Evolutionary conservation across 2,797 vertebrate species (phyloP), one percentile per base, ranked within the genome.

Genomic region (Glossophaga mutica): DNA sequence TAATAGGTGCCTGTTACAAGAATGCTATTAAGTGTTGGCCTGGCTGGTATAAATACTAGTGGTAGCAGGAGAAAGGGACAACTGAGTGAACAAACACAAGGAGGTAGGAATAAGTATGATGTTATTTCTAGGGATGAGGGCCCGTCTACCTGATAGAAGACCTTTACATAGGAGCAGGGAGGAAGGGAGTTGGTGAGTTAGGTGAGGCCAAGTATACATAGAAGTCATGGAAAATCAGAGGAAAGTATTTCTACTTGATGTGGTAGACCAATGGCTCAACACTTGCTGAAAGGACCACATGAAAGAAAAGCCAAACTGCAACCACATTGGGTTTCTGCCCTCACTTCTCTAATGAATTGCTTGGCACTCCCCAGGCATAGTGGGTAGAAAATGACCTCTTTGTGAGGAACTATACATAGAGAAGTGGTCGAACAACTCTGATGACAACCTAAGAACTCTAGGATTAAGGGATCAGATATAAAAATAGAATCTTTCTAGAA

Each of bases 401-500:
- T 26, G 7, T 85, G 68, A 91, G 46, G 24, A 44, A 59, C 32
- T 22, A 68, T 46, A 57, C 34, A 57, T 71, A 88, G 3, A 81
- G 22, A 94, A 94, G 59, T 83, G 34, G 50, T 46, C 46, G 34
- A 93, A 93, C 46, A 88, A 78, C 37, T 88, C 19, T 85, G 57
- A 86, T 39, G 24, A 82, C 8, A 93, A 65, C 68, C 11, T 52
- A 88, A 81, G 16, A 88, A 22, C 42, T 68, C 70, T 67, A 87
- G n/a, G n/a, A 93, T 94, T 84, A 92, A 70, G 15, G 7, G 18
- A 86, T 74, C 48, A 81, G 37, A 39, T 44, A 68, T 16, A 70
- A 44, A 95, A 94, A 88, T n/a, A 88, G 70, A 93, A 83, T 87
- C 26, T 84, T 92, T 87, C 50, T 29, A 70, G 48, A 79, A 42